phyloP scores from a whole-genome alignment of 2,113 vertebrate genomes.

The Chascanopsetta lugubris region DNA sequence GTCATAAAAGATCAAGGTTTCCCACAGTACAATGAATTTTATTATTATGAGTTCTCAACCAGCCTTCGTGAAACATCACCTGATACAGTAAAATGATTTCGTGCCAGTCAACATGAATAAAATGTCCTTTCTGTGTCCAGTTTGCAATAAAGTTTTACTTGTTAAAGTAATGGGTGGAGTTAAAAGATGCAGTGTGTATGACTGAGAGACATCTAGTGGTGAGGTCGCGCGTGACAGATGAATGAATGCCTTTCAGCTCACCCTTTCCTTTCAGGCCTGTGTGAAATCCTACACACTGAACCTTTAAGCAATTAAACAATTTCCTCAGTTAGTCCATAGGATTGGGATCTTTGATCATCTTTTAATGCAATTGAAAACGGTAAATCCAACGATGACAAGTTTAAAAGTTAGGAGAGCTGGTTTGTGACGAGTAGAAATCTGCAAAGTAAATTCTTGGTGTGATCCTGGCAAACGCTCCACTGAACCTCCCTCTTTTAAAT shows the following conservation, averaged over 20 bases:
- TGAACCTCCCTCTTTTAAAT: not conserved
- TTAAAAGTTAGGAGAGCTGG: not conserved
- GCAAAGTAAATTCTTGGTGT: not conserved
- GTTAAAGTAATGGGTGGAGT: no score
- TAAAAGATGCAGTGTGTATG: no score
- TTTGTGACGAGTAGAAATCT: not conserved
- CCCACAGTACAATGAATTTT: not conserved
- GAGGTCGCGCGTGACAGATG: no score
- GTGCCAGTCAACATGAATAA: no score
- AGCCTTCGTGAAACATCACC: not conserved
- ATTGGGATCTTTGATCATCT: not conserved
- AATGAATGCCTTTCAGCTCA: no score
- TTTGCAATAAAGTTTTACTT: no score
- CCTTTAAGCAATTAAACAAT: no score
- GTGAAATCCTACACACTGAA: no score
- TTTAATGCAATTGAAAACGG: not conserved
- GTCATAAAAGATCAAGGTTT: not conserved
- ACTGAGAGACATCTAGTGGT: no score
- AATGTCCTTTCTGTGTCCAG: not conserved
- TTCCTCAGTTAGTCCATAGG: not conserved
- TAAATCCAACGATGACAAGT: not conserved
- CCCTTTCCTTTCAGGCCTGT: no score
- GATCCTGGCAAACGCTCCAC: not conserved
- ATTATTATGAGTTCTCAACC: no score
- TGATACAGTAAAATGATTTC: no score